A percentile compares a stretch with the other conserved stretches of the same genome.
Conservation (phyloP, 2,113 vertebrate species). For the Cnemophilus loriae region DNA sequence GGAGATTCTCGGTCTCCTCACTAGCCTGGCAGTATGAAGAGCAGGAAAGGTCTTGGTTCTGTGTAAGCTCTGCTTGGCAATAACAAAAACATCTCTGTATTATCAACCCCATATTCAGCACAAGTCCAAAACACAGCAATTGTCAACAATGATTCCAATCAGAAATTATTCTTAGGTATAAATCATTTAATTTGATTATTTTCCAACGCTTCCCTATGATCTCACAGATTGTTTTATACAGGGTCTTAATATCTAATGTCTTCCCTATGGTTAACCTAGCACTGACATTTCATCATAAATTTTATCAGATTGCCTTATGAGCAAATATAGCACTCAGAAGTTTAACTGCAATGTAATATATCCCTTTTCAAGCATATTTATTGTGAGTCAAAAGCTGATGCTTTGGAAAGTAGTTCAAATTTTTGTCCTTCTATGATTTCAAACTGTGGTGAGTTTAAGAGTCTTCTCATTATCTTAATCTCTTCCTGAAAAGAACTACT, state of each 20-base stretch:
- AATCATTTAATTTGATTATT: neutral
- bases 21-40: accelerated
- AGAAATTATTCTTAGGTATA: neutral
- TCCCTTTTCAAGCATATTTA: neutral
- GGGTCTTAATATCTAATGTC: neutral
- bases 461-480: neutral
- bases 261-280: neutral
- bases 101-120: neutral
- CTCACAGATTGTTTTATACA: neutral
- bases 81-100: neutral
- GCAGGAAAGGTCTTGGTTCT: neutral
- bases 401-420: neutral
- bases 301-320: neutral
- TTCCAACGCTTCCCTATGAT: neutral
- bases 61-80: neutral
- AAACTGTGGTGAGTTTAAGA: neutral
- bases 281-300: neutral
- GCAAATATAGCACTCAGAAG: neutral
- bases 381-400: neutral
- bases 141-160: neutral
- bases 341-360: neutral
- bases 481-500: neutral
- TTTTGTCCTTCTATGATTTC: neutral
- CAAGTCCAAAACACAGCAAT: no score
- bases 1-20: neutral